A percentile compares a stretch with the other conserved stretches of the same genome.
Conservation (phyloP, 2,797 vertebrate genomes). For the Naso thynnoides region DNA sequence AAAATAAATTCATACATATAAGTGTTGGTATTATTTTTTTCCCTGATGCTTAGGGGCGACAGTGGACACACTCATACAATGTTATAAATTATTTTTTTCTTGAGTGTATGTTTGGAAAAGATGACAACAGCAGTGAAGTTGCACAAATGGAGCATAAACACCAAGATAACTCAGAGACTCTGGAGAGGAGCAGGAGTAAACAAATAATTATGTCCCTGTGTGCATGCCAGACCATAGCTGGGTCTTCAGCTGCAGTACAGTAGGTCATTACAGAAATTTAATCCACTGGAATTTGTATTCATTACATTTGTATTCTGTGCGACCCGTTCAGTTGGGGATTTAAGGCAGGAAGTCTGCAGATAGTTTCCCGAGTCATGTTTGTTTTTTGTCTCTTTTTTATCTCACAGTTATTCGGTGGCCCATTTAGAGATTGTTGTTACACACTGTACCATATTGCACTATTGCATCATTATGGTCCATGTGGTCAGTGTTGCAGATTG, state of each 20-base stretch:
- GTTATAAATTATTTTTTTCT: slow-evolving; percentile 36
- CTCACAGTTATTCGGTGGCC: slow-evolving; percentile 5
- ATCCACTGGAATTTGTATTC: slow-evolving; percentile 56
- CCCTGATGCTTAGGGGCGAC: slow-evolving; percentile 1
- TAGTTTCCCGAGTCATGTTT: slow-evolving; percentile 49
- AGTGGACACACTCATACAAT: slow-evolving; percentile 7
- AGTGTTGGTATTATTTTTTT: slow-evolving; percentile 5
- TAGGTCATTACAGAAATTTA: slow-evolving; percentile 56
- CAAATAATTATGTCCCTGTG: slow-evolving; percentile 64
- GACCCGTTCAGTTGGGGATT: slow-evolving; percentile 42
- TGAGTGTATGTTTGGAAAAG: slow-evolving; percentile 38
- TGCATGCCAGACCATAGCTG: slow-evolving; percentile 33
- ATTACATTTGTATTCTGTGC: slow-evolving; percentile 51
- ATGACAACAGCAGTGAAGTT: slow-evolving; percentile 55
- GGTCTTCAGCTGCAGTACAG: slow-evolving; percentile 45
- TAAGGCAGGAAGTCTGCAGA: slow-evolving; percentile 59
- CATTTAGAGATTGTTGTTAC: slow-evolving; percentile 4
- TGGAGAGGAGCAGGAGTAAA: slow-evolving; percentile 62
- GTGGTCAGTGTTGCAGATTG: slow-evolving; percentile 14
- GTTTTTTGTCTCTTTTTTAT: slow-evolving; percentile 15
- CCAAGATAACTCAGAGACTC: slow-evolving; percentile 51
- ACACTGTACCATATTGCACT: background rate
- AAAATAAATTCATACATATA: slow-evolving; percentile 6
- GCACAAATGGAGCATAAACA: slow-evolving; percentile 56
- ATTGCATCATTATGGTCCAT: background rate